Base-by-base conservation (phyloP, 2,113 vertebrate species). In the Zosterops hypoxanthus region DNA sequence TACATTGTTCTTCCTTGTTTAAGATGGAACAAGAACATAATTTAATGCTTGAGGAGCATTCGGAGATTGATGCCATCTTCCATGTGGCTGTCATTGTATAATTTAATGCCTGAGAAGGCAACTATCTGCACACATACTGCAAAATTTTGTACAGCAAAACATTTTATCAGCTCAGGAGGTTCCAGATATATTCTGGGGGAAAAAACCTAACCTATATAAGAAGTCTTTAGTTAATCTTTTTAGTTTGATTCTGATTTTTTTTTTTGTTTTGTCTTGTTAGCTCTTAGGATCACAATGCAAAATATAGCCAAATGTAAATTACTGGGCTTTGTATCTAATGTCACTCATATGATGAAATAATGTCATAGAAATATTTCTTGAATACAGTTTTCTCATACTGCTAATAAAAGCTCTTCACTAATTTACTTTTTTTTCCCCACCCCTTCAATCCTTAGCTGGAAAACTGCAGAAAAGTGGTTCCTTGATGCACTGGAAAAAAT, bases 401-500 rank as follows among this genome's bases (percentile, higher is more conserved):
- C 12, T 90, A 53, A 53, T 70, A 31, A 86, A 91, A 93, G 50
- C 9, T 65, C 41, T 63, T 76, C 29, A 64, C 11, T 90, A 86
- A 96, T 59, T 53, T 29, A 44, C 12, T 73, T 75, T 75, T 33
- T 65, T 49, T 15, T 2, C 4, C 4, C 17, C 9, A 36, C 8
- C 14, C 6, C 10, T 14, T 55, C 46, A 82, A 93, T 86, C 66
- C 98, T 94, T 96, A 99, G 99, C 97, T 99, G 99, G 99, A 99
- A 99, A 97, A 99, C 98, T 36, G 99, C 99, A 86, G 99, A 99
- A 97, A 99, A 98, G 95, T 98, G 98, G 97, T 99, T 99, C 96
- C 98, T 99, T 22, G 99, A 99, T 97, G 99, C 99, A 69, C 98
- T 99, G 98, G 99, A 99, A 92, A 99, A 99, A 98, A 99, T 99